phyloP scores from a whole-genome alignment of 2,888 invertebrate species.

The Scaptomyza flava region DNA sequence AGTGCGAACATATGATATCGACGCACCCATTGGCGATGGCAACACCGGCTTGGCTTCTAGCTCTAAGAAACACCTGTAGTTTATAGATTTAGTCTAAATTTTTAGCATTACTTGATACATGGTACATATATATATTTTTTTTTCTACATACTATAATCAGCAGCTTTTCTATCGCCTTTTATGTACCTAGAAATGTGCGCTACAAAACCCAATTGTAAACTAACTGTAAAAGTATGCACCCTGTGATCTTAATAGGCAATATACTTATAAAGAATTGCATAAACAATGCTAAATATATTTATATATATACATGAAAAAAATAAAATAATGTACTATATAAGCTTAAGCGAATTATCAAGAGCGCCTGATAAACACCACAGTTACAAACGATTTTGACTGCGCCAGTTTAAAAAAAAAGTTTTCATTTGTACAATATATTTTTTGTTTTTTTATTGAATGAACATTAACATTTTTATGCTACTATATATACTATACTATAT shows the following conservation, averaged over 20 bases:
- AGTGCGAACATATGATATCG: constrained; percentile 60
- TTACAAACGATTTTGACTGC: constrained; percentile 58
- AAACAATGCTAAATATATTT: constrained; percentile 2
- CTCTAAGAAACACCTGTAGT: constrained; percentile 65
- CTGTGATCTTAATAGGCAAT: constrained; percentile 42
- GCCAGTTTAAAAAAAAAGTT: constrained; percentile 51
- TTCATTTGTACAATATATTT: constrained; percentile 9
- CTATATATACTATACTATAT: constrained; percentile 4
- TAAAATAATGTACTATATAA: constrained; percentile 7
- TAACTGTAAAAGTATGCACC: constrained; percentile 34
- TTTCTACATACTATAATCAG: neutral
- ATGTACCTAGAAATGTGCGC: constrained; percentile 39
- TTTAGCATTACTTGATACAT: no score
- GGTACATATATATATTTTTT: neutral
- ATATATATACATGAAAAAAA: neutral
- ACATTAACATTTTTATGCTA: constrained; percentile 1
- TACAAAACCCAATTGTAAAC: constrained; percentile 36
- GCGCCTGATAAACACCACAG: constrained; percentile 28
- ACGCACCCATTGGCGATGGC: constrained; percentile 83
- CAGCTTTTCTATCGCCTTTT: constrained; percentile 16
- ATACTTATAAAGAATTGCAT: neutral
- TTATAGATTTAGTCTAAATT: neutral
- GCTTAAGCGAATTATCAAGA: constrained; percentile 11
- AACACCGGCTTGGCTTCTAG: constrained; percentile 77
- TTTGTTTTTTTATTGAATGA: neutral